Conservation (phyloP, 35 echinoderm and acorn worm genomes). For the Holothuria glaberrima region DNA sequence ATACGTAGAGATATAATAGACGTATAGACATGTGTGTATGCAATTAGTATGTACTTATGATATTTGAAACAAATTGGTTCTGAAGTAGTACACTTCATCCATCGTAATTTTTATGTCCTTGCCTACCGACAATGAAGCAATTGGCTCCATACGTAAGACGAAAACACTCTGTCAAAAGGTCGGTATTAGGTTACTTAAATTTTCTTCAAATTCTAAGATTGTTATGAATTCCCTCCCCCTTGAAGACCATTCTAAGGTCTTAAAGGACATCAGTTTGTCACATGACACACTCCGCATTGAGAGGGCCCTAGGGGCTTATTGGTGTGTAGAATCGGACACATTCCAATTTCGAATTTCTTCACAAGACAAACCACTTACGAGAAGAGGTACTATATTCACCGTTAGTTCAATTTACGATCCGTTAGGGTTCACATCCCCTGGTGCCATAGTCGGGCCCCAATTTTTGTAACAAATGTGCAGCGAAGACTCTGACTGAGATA, state of each 20-base stretch:
- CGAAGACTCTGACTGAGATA: slow-evolving; percentile 45
- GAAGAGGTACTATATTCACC: too few species aligned
- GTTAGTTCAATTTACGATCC: slow-evolving; percentile 51
- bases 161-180: too few species aligned
- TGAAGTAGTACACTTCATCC: too few species aligned
- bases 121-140: too few species aligned
- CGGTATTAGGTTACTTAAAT: background rate
- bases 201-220: background rate
- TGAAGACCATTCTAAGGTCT: background rate
- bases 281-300: slow-evolving; percentile 30
- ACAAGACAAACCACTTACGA: too few species aligned
- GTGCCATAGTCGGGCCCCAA: slow-evolving; percentile 31
- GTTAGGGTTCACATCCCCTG: too few species aligned
- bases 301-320: slow-evolving; percentile 2
- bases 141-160: too few species aligned
- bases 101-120: too few species aligned
- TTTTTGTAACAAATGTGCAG: slow-evolving; percentile 55
- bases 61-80: too few species aligned
- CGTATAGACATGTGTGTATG: too few species aligned
- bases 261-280: background rate
- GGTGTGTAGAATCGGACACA: slow-evolving; percentile 35
- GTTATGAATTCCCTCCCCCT: background rate
- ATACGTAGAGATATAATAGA: too few species aligned
- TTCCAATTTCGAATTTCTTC: slow-evolving; percentile 65
- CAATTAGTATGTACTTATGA: too few species aligned